These are phyloP conservation scores for Myiozetetes cayanensis DNA, from an alignment of 2,113 vertebrate genomes.

Conservation along the genomic window DNA sequence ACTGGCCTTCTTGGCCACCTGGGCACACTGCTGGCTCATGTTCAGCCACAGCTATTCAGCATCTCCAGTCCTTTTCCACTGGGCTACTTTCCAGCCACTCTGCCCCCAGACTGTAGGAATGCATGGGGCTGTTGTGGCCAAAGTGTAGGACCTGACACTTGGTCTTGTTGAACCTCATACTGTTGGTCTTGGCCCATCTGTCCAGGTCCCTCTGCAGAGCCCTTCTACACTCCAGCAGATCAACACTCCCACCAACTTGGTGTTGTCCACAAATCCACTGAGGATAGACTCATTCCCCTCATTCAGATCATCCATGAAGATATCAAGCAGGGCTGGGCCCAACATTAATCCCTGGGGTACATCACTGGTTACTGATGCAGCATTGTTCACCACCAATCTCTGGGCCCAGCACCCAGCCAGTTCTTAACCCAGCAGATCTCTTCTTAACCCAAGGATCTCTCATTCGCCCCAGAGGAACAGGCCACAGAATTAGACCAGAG, in stretches of 20 bases:
- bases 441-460: background rate
- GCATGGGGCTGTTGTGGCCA: background rate
- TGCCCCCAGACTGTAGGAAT: background rate
- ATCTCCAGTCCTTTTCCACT: background rate
- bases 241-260: background rate
- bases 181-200: background rate
- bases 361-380: background rate
- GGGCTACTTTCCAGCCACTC: background rate
- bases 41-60: background rate
- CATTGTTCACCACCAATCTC: background rate
- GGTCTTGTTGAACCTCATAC: background rate
- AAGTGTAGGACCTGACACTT: background rate
- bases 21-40: background rate
- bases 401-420: background rate
- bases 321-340: background rate
- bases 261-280: rapidly evolving
- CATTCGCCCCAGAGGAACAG: background rate
- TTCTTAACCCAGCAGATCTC: background rate
- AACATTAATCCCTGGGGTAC: background rate
- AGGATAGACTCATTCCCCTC: background rate
- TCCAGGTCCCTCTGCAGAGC: background rate
- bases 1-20: background rate
- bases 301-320: background rate
- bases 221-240: background rate
- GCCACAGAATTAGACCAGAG: background rate